Evolutionary conservation across 1,140 invertebrate species (phyloP).

Genomic region (Adelges cooleyi): DNA sequence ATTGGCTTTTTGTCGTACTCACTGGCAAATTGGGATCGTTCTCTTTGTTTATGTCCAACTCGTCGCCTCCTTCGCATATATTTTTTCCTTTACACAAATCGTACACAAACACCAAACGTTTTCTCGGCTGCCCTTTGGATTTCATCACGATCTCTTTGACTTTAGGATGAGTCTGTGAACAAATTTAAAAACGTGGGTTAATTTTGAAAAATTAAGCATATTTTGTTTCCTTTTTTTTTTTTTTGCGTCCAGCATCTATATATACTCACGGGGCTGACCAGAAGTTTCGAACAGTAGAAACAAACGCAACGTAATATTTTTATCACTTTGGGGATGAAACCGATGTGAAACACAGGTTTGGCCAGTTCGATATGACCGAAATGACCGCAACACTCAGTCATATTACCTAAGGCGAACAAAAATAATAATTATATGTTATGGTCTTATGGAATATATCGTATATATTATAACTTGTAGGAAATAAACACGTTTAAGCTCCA

Average conservation of each 20-base stretch:
- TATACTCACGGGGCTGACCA: constrained; percentile 86
- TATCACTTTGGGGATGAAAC: constrained; percentile 93
- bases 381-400: constrained; percentile 97
- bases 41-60: constrained; percentile 82
- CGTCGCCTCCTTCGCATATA: constrained; percentile 96
- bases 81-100: constrained; percentile 97
- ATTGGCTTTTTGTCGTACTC: too few relatives aligned
- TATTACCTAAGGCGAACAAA: constrained; percentile 60
- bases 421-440: constrained; percentile 30
- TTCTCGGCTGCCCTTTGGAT: constrained; percentile 91
- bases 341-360: constrained; percentile 97
- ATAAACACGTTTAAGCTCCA: too few relatives aligned
- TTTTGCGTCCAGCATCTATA: too few relatives aligned
- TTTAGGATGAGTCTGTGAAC: constrained; percentile 73
- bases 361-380: constrained; percentile 99
- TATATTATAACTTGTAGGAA: too few relatives aligned
- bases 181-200: constrained; percentile 26
- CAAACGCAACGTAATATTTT: constrained; percentile 95
- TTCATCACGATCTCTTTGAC: constrained; percentile 96
- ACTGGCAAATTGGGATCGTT: constrained; percentile 36
- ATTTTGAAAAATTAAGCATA: neutral
- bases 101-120: constrained; percentile 89
- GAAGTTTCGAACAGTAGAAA: constrained; percentile 92
- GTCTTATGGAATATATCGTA: too few relatives aligned
- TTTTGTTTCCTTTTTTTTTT: neutral